phyloP scores from a whole-genome alignment of 2,113 vertebrate genomes.

The Cathartes aura region DNA sequence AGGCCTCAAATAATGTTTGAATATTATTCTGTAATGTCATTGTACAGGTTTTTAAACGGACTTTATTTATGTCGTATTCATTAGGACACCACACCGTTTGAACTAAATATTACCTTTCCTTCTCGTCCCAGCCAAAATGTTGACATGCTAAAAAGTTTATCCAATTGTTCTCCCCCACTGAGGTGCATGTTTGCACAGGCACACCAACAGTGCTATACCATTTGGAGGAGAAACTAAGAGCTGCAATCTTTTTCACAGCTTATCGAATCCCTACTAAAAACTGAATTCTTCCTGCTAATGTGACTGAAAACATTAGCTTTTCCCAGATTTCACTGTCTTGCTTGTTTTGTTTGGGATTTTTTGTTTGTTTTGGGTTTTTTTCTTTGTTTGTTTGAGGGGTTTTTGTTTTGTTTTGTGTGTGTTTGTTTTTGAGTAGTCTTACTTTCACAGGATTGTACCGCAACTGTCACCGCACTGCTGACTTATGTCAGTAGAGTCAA shows the following conservation, averaged over 20 bases:
- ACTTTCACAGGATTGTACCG: background rate
- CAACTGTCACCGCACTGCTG: background rate
- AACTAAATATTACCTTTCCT: background rate
- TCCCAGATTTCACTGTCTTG: background rate
- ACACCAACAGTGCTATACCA: background rate
- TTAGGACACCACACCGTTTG: background rate
- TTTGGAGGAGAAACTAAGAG: background rate
- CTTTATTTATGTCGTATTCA: background rate
- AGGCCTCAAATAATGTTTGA: background rate
- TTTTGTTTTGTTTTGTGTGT: background rate
- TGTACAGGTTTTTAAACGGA: background rate
- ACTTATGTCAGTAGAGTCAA: background rate
- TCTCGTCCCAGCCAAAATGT: background rate
- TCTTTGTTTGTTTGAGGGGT: background rate
- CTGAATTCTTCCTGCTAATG: background rate
- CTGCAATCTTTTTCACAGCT: background rate
- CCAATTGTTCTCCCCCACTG: background rate
- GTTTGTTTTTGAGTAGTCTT: background rate
- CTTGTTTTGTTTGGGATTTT: background rate
- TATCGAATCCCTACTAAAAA: background rate
- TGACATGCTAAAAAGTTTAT: background rate
- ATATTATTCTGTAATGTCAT: background rate
- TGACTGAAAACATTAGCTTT: background rate
- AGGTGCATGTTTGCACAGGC: background rate
- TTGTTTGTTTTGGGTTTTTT: background rate